These are phyloP conservation scores for Hydrolagus colliei DNA, from an alignment of 2,797 vertebrate genomes.

Conservation along the genomic window DNA sequence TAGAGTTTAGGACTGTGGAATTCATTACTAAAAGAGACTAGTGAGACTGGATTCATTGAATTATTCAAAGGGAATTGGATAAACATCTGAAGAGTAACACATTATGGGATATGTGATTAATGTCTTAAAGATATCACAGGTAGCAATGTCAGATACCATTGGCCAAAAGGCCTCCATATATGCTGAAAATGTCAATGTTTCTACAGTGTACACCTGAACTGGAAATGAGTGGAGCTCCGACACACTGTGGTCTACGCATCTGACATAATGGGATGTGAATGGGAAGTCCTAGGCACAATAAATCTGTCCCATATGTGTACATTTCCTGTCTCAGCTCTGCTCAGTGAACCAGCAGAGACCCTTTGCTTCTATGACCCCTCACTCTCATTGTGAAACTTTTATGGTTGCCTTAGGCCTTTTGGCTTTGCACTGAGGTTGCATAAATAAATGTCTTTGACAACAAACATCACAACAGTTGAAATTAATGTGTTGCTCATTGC, in stretches of 20 bases:
- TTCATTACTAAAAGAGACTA: no score
- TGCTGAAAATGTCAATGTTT: no score
- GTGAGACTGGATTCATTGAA: no score
- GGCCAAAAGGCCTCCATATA: no score
- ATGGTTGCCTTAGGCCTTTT: constrained; percentile 61
- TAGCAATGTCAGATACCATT: no score
- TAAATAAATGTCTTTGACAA: constrained; percentile 80
- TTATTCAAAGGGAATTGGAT: no score
- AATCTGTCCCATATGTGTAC: constrained; percentile 80
- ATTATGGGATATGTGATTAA: no score
- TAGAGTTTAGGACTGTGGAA: no score
- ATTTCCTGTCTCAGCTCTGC: constrained; percentile 82
- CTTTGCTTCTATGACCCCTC: constrained; percentile 68
- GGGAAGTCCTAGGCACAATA: constrained; percentile 71
- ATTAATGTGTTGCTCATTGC: constrained; percentile 60
- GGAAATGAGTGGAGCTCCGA: constrained; percentile 52
- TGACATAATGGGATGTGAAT: constrained; percentile 74
- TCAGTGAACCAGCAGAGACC: constrained; percentile 69
- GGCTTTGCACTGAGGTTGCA: constrained; percentile 67
- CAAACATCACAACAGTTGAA: constrained; percentile 71
- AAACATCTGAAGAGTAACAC: no score
- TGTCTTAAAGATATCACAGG: no score
- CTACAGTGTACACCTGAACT: constrained; percentile 49
- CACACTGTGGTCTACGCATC: constrained; percentile 52
- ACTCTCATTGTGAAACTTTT: constrained; percentile 73